Base-by-base conservation (phyloP, 2,888 invertebrate genomes). In the Poecilus cupreus region DNA sequence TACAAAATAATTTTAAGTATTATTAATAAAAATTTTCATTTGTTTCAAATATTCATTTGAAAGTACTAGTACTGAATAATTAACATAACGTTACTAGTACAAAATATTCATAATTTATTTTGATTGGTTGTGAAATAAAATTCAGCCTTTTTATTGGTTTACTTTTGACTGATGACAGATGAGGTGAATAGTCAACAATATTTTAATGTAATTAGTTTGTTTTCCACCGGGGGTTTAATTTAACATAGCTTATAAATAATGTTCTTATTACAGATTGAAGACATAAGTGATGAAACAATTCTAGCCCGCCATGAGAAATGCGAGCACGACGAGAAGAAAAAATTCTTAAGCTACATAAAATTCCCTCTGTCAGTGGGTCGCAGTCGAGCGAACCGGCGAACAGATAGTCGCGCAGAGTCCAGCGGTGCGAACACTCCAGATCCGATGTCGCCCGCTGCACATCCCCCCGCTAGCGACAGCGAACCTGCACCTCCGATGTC, bases 251-350 rank as follows among this genome's bases (percentile, higher is more conserved):
- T 49, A 5, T 3, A 49, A 49, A 49, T 32, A 2, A 32, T 6
- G 4, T 3, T 2, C 0, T 32, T 72, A 20, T 77, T 83, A 26
- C 83, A 92, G 92, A 90, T 91, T 75, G 97, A 97, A 88, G 97
- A 97, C 88, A 90, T 96, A 82, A 94, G 95, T 0, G 96, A 97
- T 82, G 93, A 93, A 82, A 92, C 94, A 0, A 93, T 94, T 85
- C 87, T 90, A 2, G 87, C 90, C 51, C 92, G 97, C 1, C 98
- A 98, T 89, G 92, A 93, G 72, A 93, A 94, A 83, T 94, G 94
- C 83, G 96, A 96, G 89, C 90, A 91, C 10, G 95, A 95, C 84
- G 98, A 98, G 89, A 94, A 94, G 83, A 94, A 94, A 86, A 94
- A 95, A 84, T 95, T 94, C 89, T 89, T 93, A 87, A 91, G 91